phyloP scores from a whole-genome alignment of 2,113 vertebrate genomes.

The Nerophis ophidion region DNA sequence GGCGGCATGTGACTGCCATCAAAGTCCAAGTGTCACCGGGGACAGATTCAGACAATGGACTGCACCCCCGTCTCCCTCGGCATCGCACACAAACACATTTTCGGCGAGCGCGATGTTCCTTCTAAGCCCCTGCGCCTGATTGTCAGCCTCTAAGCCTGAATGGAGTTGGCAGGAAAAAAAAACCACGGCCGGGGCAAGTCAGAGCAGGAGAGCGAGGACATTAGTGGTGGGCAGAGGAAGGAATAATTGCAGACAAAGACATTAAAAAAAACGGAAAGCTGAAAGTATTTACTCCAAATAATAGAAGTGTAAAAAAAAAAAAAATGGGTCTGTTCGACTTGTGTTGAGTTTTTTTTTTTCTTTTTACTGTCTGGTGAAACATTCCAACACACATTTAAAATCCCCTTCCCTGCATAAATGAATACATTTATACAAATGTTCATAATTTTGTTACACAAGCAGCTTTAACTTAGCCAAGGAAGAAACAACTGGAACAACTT shows the following conservation, averaged over 20 bases:
- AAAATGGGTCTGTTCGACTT: not conserved
- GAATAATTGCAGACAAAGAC: slow-evolving; percentile 21
- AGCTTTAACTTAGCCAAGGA: slow-evolving; percentile 22
- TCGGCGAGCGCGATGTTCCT: slow-evolving; percentile 41
- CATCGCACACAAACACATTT: slow-evolving; percentile 39
- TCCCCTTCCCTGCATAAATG: not conserved
- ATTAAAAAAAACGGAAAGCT: slow-evolving; percentile 17
- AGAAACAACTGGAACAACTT: slow-evolving; percentile 36
- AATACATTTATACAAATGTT: slow-evolving; percentile 2
- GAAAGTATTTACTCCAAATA: slow-evolving; percentile 3
- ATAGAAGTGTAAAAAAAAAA: not conserved
- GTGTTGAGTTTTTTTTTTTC: not conserved
- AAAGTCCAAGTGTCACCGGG: slow-evolving; percentile 70
- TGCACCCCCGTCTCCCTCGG: slow-evolving; percentile 51
- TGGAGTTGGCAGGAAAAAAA: slow-evolving; percentile 53
- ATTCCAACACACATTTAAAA: slow-evolving; percentile 3
- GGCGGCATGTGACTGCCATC: slow-evolving; percentile 58
- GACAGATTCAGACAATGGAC: slow-evolving; percentile 64
- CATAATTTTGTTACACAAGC: slow-evolving; percentile 4
- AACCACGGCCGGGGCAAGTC: slow-evolving; percentile 7
- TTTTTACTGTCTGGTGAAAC: not conserved
- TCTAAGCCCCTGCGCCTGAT: slow-evolving; percentile 61
- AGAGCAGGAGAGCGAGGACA: slow-evolving; percentile 10
- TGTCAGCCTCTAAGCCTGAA: slow-evolving; percentile 65
- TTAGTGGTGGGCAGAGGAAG: slow-evolving; percentile 19